Evolutionary conservation across 2,797 vertebrate genomes (phyloP), one percentile per base, ranked within the genome.

Genomic region (Uromys caudimaculatus): DNA sequence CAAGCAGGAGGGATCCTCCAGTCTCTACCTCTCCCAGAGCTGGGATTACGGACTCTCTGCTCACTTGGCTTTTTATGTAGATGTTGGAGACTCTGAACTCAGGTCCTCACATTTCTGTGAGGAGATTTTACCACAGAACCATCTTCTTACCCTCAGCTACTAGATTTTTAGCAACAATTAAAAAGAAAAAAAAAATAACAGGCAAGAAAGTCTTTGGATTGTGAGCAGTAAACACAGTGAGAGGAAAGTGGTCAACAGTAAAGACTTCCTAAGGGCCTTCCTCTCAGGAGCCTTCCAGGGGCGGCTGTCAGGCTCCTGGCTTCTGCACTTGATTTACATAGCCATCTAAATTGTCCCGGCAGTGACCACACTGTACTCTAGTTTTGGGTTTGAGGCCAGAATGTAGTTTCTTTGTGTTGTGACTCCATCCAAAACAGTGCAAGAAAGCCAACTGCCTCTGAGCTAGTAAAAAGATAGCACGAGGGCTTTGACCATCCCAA

Each of bases 401-500:
- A 89, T 67, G 85, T 7, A 73, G 16, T 95, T 96, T 94, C 95
- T 97, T 97, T 97, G 82, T 97, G 94, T 96, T 97, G 90, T 95
- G 96, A 93, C 95, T 97, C 94, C 84, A 69, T 97, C 90, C 41
- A 94, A 67, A 91, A 93, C 0, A 64, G 90, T 89, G 71, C 89
- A 95, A 96, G 90, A 82, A 96, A 89, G 92, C 89, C 84, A 90
- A 35, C 41, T 81, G 94, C 93, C 96, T 90, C 67, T 60, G 78
- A 64, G 82, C 90, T 75, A 93, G 87, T 87, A 94, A 98, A 97
- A 96, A 87, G 50, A 98, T 95, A 95, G 62, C 90, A 88, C 78
- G 44, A 52, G 29, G 89, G 96, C 97, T 98, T 98, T 98, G 94
- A 97, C 94, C 90, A 97, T 97, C 90, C 95, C 5, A 54, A 24